Conservation (phyloP, 2,113 vertebrate species). For the Apteryx mantelli region DNA sequence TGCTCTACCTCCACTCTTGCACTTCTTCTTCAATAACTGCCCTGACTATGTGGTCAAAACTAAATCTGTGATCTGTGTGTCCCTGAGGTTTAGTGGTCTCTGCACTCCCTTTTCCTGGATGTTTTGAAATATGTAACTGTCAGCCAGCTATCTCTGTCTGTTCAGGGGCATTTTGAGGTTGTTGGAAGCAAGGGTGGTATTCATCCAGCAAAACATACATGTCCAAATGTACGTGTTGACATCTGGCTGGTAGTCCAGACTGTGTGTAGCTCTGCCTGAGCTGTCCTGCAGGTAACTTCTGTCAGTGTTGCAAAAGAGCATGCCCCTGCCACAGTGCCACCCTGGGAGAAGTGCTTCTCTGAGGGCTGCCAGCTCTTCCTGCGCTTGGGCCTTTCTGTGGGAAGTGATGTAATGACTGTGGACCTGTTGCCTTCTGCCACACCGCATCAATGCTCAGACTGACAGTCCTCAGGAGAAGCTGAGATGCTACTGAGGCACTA, state of each 20-base stretch:
- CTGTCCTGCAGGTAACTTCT: not conserved
- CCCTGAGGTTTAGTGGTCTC: not conserved
- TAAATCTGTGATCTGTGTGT: not conserved
- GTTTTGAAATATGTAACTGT: not conserved
- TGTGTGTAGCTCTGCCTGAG: accelerated
- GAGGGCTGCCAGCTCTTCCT: not conserved
- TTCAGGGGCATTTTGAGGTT: not conserved
- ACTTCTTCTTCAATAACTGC: not conserved
- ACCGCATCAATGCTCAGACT: accelerated
- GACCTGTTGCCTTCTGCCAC: not conserved
- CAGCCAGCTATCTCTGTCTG: not conserved
- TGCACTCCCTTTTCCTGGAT: accelerated
- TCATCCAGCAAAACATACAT: accelerated
- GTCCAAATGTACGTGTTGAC: accelerated
- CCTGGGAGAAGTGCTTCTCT: not conserved
- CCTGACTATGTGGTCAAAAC: not conserved
- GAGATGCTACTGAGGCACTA: not conserved
- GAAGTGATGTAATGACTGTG: accelerated
- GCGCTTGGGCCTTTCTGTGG: not conserved
- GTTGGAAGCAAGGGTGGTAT: not conserved
- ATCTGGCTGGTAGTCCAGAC: not conserved
- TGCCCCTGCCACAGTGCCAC: not conserved
- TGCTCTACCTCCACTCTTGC: not conserved
- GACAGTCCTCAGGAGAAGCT: not conserved
- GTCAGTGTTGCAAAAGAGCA: not conserved